Evolutionary conservation across 2,888 invertebrate genomes (phyloP).

Genomic region (Axea sp.): DNA sequence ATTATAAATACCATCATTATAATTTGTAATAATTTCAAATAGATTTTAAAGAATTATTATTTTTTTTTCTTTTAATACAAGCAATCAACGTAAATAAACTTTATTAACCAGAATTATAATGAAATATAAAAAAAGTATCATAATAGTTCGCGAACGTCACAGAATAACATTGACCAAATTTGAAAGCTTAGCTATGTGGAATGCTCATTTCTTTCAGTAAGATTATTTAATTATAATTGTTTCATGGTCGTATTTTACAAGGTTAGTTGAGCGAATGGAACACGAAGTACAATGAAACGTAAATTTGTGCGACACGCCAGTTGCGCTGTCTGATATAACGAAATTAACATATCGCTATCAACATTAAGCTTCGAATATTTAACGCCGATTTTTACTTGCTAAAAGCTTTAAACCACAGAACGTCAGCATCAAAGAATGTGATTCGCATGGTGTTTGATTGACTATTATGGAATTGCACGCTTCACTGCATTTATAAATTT

Average conservation of each 20-base stretch:
- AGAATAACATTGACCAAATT: too few species aligned
- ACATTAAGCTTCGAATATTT: slow-evolving; percentile 30
- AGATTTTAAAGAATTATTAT: too few species aligned
- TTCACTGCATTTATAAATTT: slow-evolving; percentile 14
- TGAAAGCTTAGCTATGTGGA: too few species aligned
- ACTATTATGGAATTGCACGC: slow-evolving; percentile 17
- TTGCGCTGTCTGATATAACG: slow-evolving; percentile 9
- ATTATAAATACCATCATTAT: too few species aligned
- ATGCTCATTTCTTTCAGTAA: too few species aligned
- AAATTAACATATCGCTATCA: slow-evolving; percentile 52
- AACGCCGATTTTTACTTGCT: slow-evolving; percentile 37
- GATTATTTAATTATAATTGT: too few species aligned
- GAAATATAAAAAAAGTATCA: too few species aligned
- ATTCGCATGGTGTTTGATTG: slow-evolving; percentile 45
- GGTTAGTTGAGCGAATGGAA: slow-evolving; percentile 37
- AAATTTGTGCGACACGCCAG: slow-evolving; percentile 14
- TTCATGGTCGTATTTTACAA: slow-evolving; percentile 43
- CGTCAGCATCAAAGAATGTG: slow-evolving; percentile 52
- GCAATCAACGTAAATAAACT: too few species aligned
- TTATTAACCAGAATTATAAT: too few species aligned
- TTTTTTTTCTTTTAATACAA: too few species aligned
- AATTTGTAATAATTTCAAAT: too few species aligned
- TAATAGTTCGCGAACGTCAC: too few species aligned
- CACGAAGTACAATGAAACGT: slow-evolving; percentile 16
- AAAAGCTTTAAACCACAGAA: slow-evolving; percentile 48